These are phyloP conservation scores for Myoxocephalus aenaeus DNA, from an alignment of 2,797 vertebrate species.

Conservation along the genomic window DNA sequence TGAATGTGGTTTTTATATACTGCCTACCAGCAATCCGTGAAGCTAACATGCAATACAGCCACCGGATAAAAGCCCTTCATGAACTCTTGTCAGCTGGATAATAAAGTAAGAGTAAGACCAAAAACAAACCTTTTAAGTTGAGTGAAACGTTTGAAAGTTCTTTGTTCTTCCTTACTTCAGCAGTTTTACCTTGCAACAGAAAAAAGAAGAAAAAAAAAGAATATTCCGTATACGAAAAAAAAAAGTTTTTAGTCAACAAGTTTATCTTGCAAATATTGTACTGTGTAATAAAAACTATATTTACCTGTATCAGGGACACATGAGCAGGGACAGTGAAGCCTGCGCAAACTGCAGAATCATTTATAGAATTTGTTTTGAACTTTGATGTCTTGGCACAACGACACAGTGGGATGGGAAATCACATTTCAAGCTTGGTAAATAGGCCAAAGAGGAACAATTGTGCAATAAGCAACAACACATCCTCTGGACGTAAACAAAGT, in stretches of 20 bases:
- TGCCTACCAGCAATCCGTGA: neutral
- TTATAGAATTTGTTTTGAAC: slow-evolving; percentile 15
- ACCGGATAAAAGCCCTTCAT: neutral
- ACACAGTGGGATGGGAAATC: too few species aligned
- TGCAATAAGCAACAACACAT: too few species aligned
- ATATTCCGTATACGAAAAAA: too few species aligned
- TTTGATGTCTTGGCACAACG: slow-evolving; percentile 10
- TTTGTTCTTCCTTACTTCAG: too few species aligned
- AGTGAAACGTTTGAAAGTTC: too few species aligned
- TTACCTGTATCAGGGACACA: slow-evolving; percentile 7
- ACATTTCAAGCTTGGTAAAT: too few species aligned
- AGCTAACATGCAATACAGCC: neutral
- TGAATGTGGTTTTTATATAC: too few species aligned
- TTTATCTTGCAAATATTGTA: neutral
- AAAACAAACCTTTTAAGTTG: neutral
- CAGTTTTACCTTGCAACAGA: neutral
- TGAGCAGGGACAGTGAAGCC: neutral
- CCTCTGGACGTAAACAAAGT: too few species aligned
- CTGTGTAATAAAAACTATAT: neutral
- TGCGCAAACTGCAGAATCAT: neutral
- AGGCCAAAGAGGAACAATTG: too few species aligned
- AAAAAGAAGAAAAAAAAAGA: neutral
- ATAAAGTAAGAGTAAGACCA: neutral
- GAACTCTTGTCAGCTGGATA: too few species aligned
- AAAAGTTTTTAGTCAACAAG: neutral